Base-by-base conservation (phyloP, 37 sponge, comb jelly and placozoan genomes). In the Aplysina aerophoba region DNA sequence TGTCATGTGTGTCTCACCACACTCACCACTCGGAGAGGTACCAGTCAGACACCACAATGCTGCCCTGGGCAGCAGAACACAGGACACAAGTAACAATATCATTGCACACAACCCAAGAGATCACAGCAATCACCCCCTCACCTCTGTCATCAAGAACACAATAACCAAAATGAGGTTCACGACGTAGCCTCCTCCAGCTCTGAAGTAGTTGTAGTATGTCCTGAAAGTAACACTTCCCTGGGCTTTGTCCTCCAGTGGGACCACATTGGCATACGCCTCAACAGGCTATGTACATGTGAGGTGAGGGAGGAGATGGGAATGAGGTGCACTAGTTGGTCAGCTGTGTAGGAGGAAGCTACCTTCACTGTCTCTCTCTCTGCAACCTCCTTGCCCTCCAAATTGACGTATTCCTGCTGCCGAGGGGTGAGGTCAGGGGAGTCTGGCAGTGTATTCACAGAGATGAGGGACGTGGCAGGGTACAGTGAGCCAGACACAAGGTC, bases 11-110 rank as follows among this genome's bases (percentile, higher is more conserved):
- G 35, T 36, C 61, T 2, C 50, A 13, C 0, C 34, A 20, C 35
- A 67, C 93, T 72, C 86, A 92, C 93, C 90, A 89, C 30, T 89
- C 85, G n/a, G 93, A 69, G 24, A 92, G 33, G 89, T 89, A 92
- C 93, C 93, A 92, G 75, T 92, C 93, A 59, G 87, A 64, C 0
- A 86, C 38, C 16, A 89, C 84, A 33, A 86, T 54, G 33, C 64
- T 83, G 4, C 25, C 87, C 93, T 92, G 55, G 53, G 67, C 5
- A 8, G 22, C 34, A 37, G 17, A 54, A 22, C 0, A 22, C 53
- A 39, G n/a, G 40, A 16, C 69, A 39, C 36, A 83, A 35, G 28
- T 40, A 27, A 8, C 25, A 20, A 13, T 19, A 36, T 19, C 50
- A 44, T 3, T 44, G 8, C 3, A 8, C 50, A 44, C n/a, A 44